Evolutionary conservation across 2,888 invertebrate genomes (phyloP), one percentile per base, ranked within the genome.

Genomic region (Gandaritis pyraliata): DNA sequence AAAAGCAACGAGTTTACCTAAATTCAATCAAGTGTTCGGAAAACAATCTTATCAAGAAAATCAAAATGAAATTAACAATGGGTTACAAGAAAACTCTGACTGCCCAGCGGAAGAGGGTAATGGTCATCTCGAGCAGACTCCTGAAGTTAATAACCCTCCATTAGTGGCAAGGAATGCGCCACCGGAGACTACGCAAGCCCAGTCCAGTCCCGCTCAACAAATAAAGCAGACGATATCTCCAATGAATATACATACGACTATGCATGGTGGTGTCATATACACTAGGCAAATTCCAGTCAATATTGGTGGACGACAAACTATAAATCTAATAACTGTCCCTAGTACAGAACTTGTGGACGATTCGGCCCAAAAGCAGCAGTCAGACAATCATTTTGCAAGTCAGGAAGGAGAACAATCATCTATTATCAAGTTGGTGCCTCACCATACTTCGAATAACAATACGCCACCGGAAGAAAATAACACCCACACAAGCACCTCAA

Each of bases 1-100:
- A 74, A 90, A 92, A 72, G 80, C 87, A 7, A 92, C 93, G 10
- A 91, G 93, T 56, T 85, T 96, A 62, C 96, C 96, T 2, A 96
- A 96, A 83, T 96, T 96, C 78, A 95, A 96, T 77, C 96, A 96
- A 84, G 96, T 95, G 0, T 96, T 96, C 80, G 95, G 96, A 0
- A 96, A 96, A 83, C 94, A 95, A 48, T 94, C 95, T 47, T 95
- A 93, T 77, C 94, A 90, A 81, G 92, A 93, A 67, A 88, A 87
- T 59, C 74, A 74, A 59, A 82, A 74, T 55, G 88, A 89, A 61
- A 75, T 85, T 1, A 80, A 75, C n/a, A 63, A 61, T 2, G 60
- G 55, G 36, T 33, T 69, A 38, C 41, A 65, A 13, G 88, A 88
- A 66, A 81, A 70, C 65, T 56, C 75, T 10, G 87, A 88, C 43